These are phyloP conservation scores for Apamea crenata DNA, from an alignment of 2,888 invertebrate genomes.

Conservation along the genomic window DNA sequence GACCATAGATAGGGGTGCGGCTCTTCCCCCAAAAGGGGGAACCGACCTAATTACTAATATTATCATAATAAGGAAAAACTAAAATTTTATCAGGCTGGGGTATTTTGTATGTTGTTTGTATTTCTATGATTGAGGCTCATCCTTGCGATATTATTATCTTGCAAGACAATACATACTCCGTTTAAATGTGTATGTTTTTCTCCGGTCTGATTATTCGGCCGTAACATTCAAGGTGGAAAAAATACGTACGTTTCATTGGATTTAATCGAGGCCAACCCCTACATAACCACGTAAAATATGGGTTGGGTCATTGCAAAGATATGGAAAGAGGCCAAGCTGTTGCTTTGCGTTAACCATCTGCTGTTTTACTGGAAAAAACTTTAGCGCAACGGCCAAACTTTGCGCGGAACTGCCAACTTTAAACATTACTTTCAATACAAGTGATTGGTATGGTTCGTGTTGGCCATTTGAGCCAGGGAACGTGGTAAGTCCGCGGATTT, in stretches of 20 bases:
- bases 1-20: too few relatives aligned
- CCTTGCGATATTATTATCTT: constrained; percentile 5
- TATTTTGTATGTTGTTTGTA: too few relatives aligned
- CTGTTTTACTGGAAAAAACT: constrained; percentile 24
- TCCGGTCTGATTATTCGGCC: constrained; percentile 1
- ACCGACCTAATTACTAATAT: too few relatives aligned
- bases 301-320: constrained; percentile 47
- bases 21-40: too few relatives aligned
- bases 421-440: constrained; percentile 31
- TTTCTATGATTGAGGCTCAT: neutral
- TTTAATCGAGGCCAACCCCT: constrained; percentile 49
- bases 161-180: constrained; percentile 11
- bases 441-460: constrained; percentile 26
- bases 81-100: too few relatives aligned
- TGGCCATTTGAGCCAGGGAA: constrained; percentile 9
- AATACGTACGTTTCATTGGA: constrained; percentile 26
- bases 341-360: constrained; percentile 30
- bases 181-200: constrained; percentile 32
- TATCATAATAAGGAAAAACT: too few relatives aligned
- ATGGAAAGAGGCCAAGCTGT: constrained; percentile 53
- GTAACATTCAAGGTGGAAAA: constrained; percentile 16
- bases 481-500: constrained; percentile 19
- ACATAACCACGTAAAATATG: constrained; percentile 43
- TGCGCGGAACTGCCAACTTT: constrained; percentile 22
- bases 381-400: constrained; percentile 38